Base-by-base conservation (phyloP, 2,888 invertebrate genomes). In the Augiades crinisus region DNA sequence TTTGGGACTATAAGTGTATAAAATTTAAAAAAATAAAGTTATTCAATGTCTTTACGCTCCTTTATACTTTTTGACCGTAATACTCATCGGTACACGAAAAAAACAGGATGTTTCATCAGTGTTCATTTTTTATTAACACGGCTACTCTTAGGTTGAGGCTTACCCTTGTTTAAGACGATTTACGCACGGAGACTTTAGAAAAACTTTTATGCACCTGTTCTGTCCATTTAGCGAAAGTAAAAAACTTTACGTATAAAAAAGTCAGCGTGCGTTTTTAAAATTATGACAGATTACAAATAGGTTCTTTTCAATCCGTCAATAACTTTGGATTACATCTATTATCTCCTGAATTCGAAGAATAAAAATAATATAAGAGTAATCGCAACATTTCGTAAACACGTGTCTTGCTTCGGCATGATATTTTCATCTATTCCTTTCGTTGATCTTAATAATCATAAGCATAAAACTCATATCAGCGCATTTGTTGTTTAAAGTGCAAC, bases 161-260 rank as follows among this genome's bases (percentile, higher is more conserved):
- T 64, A 71, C 76, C 79, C 83, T 81, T 81, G 81, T 80, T 82
- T 73, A 75, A 70, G 75, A 72, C 79, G 75, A 81, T 84, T 84
- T 83, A 83, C 75, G 81, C 75, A 72, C 71, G 65, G 62, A 68
- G 70, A 71, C 65, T 76, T 78, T 71, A 70, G 75, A 78, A 82
- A 82, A 79, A 65, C 60, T 80, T 78, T 65, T 72, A 79, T 78
- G 77, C 83, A 84, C 83, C 84, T 84, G 84, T 78, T 76, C 70
- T 59, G 75, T 72, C 78, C 76, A 79, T 79, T 83, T 79, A 75
- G 76, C 77, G 61, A 70, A 66, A 22, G n/a, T 0, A 27, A 63
- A 62, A 66, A n/a, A n/a, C n/a, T n/a, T n/a, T n/a, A n/a, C n/a
- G n/a, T n/a, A n/a, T n/a, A n/a, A n/a, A n/a, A n/a, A n/a, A n/a